Percentiles rank a stretch among this genome's conserved stretches.
Evolutionary conservation across 1,140 invertebrate species (phyloP).

Genomic region (Hydropsyche tenuis): DNA sequence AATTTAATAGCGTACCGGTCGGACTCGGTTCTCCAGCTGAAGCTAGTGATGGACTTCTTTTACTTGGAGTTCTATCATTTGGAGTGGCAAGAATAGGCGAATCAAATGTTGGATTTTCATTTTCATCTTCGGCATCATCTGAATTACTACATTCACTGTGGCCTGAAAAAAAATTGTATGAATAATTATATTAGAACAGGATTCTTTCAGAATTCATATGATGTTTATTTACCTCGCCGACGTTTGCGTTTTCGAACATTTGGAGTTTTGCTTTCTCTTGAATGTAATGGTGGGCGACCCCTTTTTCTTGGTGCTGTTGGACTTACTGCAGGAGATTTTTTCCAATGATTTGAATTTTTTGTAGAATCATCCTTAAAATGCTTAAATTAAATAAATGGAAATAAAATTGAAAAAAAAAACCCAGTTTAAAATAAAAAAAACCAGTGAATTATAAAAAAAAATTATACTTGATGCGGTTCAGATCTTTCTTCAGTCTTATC

Average conservation of each 20-base stretch:
- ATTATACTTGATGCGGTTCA: background rate
- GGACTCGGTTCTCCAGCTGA: conserved; percentile 50
- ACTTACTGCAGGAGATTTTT: conserved; percentile 43
- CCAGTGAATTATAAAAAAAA: background rate
- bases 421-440: no score
- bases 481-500: conserved; percentile 20
- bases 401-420: conserved; percentile 13
- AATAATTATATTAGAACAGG: background rate
- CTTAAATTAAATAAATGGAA: background rate
- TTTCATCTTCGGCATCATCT: conserved; percentile 46
- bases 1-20: conserved; percentile 36
- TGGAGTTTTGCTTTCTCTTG: conserved; percentile 31
- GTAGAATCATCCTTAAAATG: conserved; percentile 2
- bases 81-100: background rate
- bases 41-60: conserved; percentile 54
- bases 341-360: conserved; percentile 10
- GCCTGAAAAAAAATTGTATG: conserved; percentile 28
- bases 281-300: conserved; percentile 47
- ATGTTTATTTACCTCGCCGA: conserved; percentile 13
- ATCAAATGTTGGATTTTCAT: conserved; percentile 34
- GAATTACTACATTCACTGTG: conserved; percentile 48
- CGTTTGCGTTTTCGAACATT: conserved; percentile 21
- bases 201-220: no score
- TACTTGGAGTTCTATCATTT: conserved; percentile 41
- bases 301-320: conserved; percentile 50